These are phyloP conservation scores for Andrena bucephala DNA, from an alignment of 2,888 invertebrate species.

Conservation along the genomic window DNA sequence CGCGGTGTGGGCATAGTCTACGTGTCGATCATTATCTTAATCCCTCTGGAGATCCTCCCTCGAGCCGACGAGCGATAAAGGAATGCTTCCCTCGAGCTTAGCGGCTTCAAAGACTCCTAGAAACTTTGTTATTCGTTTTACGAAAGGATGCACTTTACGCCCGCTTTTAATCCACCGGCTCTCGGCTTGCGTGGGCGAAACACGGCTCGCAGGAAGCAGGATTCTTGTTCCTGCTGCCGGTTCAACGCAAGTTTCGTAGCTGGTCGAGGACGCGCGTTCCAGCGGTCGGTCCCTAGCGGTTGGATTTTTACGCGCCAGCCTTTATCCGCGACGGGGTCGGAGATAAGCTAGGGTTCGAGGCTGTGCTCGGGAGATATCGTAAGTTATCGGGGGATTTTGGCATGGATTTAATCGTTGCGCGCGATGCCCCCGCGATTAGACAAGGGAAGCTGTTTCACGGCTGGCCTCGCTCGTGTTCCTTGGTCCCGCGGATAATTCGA, in stretches of 20 bases:
- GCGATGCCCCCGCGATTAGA: not conserved
- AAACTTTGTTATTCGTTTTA: constrained; percentile 32
- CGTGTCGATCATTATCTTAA: no score
- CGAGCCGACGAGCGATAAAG: not conserved
- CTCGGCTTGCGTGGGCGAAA: not conserved
- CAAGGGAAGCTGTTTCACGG: no score
- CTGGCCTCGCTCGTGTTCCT: no score
- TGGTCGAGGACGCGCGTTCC: not conserved
- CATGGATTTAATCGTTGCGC: not conserved
- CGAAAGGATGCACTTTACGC: constrained; percentile 5
- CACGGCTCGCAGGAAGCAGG: not conserved
- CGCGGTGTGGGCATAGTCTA: no score
- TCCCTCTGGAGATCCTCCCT: not conserved
- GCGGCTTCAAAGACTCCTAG: not conserved
- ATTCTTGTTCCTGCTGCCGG: not conserved
- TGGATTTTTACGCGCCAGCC: not conserved
- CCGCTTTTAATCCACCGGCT: constrained; percentile 10
- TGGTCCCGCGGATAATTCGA: no score
- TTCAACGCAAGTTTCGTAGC: constrained; percentile 8
- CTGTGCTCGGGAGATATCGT: not conserved
- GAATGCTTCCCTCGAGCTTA: not conserved
- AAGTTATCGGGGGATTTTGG: not conserved
- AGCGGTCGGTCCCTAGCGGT: not conserved
- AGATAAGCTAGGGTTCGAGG: not conserved
- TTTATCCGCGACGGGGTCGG: not conserved